phyloP scores from a whole-genome alignment of 2,113 vertebrate genomes.

The Oncorhynchus tshawytscha region DNA sequence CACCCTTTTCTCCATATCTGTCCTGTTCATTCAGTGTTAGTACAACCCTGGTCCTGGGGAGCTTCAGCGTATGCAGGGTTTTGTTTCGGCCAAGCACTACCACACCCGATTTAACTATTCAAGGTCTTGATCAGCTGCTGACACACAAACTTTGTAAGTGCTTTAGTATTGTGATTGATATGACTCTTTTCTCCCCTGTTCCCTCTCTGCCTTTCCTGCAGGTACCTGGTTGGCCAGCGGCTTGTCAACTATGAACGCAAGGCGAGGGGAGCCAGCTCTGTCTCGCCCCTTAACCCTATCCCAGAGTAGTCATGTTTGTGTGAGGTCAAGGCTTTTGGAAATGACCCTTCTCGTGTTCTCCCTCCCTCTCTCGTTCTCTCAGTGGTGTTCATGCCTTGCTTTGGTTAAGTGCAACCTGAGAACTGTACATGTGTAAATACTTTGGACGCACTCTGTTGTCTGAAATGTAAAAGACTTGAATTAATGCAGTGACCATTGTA shows the following conservation, averaged over 20 bases:
- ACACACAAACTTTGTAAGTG: too few relatives aligned
- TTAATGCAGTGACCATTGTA: constrained; percentile 91
- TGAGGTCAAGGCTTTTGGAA: constrained; percentile 27
- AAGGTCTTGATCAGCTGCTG: neutral
- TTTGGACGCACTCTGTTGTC: constrained; percentile 77
- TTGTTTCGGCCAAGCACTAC: too few relatives aligned
- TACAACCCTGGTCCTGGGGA: too few relatives aligned
- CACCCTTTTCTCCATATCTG: neutral
- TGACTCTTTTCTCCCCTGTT: neutral
- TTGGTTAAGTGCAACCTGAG: constrained; percentile 80
- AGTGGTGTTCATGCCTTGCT: constrained; percentile 61
- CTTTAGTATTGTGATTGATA: too few relatives aligned
- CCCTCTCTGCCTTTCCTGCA: constrained; percentile 52
- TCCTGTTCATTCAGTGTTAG: neutral
- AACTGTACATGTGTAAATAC: constrained; percentile 94
- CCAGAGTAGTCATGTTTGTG: constrained; percentile 75
- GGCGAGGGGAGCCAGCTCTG: constrained; percentile 81
- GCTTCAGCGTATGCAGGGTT: too few relatives aligned
- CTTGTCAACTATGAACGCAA: constrained; percentile 98
- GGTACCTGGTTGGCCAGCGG: constrained; percentile 96
- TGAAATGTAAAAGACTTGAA: constrained; percentile 74
- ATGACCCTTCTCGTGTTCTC: constrained; percentile 66
- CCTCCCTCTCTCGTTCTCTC: too few relatives aligned
- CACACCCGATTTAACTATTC: too few relatives aligned
- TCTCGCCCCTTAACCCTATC: constrained; percentile 79